phyloP scores from a whole-genome alignment of 2,888 invertebrate species.

The Elmis aenea region DNA sequence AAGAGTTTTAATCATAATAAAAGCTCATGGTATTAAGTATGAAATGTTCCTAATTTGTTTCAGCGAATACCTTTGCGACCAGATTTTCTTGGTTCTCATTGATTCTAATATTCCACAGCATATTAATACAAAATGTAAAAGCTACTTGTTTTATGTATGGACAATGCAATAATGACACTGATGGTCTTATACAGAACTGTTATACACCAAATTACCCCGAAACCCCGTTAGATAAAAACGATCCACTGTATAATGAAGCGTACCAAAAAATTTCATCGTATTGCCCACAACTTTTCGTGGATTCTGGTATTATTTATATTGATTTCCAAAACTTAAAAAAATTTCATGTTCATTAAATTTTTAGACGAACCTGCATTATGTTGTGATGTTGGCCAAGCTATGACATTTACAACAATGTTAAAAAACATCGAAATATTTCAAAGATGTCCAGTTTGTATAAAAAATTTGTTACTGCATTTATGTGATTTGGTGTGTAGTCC shows the following conservation, averaged over 20 bases:
- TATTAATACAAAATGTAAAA: too few species aligned
- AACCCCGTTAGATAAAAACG: slow-evolving; percentile 35
- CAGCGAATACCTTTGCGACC: too few species aligned
- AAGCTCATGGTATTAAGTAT: too few species aligned
- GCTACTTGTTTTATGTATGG: slow-evolving; percentile 57
- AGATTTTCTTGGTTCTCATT: too few species aligned
- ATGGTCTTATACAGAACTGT: slow-evolving; percentile 43
- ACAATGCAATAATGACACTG: slow-evolving; percentile 43
- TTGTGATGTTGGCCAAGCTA: slow-evolving; percentile 55
- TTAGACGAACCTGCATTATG: slow-evolving; percentile 51
- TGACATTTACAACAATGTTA: slow-evolving; percentile 52
- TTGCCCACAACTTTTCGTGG: slow-evolving; percentile 57
- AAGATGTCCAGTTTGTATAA: slow-evolving; percentile 76
- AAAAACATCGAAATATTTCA: slow-evolving; percentile 63
- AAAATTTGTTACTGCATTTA: slow-evolving; percentile 70
- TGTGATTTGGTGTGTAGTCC: slow-evolving; percentile 80
- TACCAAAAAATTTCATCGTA: slow-evolving; percentile 49
- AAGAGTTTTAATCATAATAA: too few species aligned
- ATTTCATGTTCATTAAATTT: too few species aligned
- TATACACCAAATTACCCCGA: slow-evolving; percentile 40
- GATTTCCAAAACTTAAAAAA: background rate
- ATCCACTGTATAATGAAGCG: slow-evolving; percentile 31
- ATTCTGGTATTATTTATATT: slow-evolving; percentile 24
- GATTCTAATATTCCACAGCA: too few species aligned
- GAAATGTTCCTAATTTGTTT: too few species aligned